Base-by-base conservation (phyloP, 92 coral and sea anemone species). In the Zoanthus solanderi region DNA sequence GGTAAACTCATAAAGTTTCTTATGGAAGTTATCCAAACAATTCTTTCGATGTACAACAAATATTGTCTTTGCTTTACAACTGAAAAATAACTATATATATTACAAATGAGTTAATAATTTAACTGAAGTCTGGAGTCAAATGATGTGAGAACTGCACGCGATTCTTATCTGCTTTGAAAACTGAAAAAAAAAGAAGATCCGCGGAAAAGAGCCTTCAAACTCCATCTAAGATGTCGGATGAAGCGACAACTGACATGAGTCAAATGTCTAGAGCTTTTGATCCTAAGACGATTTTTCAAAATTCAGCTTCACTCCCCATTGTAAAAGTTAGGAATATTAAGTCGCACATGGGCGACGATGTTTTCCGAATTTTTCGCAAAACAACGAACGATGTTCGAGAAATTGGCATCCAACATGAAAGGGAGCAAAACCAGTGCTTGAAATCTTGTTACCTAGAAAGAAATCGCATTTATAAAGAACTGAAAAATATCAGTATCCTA, bases 301-400 rank as follows among this genome's bases (percentile, higher is more conserved):
- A 94, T 60, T 91, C 98, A n/a, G 96, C 98, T 18, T 92, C 94
- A 56, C 92, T 95, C 30, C 94, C 92, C 79, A 79, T 95, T 4
- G 94, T 93, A 88, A 95, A 95, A 75, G 91, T 89, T 44, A 75
- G 74, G 42, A 79, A 81, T 67, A 66, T 91, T 32, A 95, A 90
- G 66, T 71, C 94, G 4, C 83, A 87, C 9, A 91, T 91, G 93
- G 92, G 87, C 9, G 98, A 95, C 48, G 96, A 95, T 44, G 98
- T 95, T 17, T 95, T 95, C 63, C 88, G 98, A 37, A 95, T 95
- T 75, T 95, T 93, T 78, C 93, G 98, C 13, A 88, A 91, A 84
- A 91, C 98, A 14, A 94, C 93, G 48, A 88, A 89, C 72, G 89
- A 93, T 44, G 90, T 95, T 56, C 76, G 89, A 28, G 79, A 83